These are phyloP conservation scores for Zaprionus ornatus DNA, from an alignment of 1,140 invertebrate species.

Conservation along the genomic window DNA sequence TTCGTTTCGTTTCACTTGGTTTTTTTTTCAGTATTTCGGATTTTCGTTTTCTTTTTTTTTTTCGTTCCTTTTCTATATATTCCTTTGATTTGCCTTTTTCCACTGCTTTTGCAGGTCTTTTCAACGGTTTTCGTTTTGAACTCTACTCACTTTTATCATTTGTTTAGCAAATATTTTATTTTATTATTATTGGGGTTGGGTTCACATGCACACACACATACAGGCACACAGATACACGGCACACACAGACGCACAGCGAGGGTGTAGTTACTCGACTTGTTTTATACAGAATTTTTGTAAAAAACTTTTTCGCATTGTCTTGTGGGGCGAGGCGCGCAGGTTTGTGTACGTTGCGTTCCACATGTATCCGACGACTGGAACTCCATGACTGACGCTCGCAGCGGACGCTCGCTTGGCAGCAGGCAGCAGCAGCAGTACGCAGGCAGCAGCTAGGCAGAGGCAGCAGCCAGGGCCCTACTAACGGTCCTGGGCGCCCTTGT, in stretches of 20 bases:
- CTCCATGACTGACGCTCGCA: constrained; percentile 75
- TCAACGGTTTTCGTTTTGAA: neutral
- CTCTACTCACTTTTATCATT: constrained; percentile 9
- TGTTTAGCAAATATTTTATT: constrained; percentile 32
- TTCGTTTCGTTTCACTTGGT: constrained; percentile 9
- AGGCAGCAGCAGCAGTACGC: constrained; percentile 11
- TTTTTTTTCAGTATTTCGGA: neutral
- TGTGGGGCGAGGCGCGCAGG: constrained; percentile 56
- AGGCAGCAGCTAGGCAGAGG: constrained; percentile 15
- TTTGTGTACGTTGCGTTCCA: constrained; percentile 78
- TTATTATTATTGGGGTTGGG: neutral
- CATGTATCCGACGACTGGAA: constrained; percentile 84
- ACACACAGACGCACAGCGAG: constrained; percentile 15
- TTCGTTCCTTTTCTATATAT: neutral
- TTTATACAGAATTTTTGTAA: constrained; percentile 56
- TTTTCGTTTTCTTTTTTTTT: constrained; percentile 44
- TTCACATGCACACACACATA: constrained; percentile 14
- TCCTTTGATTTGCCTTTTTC: constrained; percentile 1
- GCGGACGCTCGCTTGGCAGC: constrained; percentile 22
- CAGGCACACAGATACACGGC: constrained; percentile 2
- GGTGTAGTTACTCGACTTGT: constrained; percentile 34
- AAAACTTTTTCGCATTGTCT: constrained; percentile 76
- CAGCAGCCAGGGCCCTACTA: neutral
- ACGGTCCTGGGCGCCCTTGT: too few relatives aligned
- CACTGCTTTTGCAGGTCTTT: neutral